Evolutionary conservation across 2,113 vertebrate genomes (phyloP).

Genomic region (Scytalopus superciliaris): DNA sequence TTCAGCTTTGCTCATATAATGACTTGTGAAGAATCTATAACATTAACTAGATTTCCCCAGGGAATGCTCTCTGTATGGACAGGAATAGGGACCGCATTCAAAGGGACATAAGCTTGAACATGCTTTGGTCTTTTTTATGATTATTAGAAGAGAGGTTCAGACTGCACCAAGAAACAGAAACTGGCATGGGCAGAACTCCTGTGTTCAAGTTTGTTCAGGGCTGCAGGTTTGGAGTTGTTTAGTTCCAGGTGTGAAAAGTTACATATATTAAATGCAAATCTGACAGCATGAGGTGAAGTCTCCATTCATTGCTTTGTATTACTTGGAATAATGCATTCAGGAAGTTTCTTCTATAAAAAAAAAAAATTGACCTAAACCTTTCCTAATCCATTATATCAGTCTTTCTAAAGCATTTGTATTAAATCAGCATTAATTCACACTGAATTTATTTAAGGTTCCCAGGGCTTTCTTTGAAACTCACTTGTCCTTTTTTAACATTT

Average conservation of each 20-base stretch:
- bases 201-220: neutral
- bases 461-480: neutral
- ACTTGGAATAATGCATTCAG: neutral
- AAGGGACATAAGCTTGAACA: rapidly evolving
- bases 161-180: neutral
- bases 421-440: neutral
- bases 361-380: neutral
- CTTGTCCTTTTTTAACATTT: neutral
- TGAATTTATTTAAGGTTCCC: neutral
- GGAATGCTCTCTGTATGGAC: neutral
- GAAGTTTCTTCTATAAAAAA: neutral
- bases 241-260: neutral
- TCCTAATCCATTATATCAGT: neutral
- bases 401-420: neutral
- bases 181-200: neutral
- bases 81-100: neutral
- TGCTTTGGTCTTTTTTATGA: neutral
- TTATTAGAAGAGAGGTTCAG: neutral
- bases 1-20: neutral
- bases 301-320: neutral
- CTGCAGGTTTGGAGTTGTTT: neutral
- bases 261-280: neutral
- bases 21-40: neutral
- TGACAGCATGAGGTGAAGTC: neutral
- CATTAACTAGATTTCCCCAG: neutral